phyloP scores from a whole-genome alignment of 2,888 invertebrate genomes.

The Bhutanitis thaidina region DNA sequence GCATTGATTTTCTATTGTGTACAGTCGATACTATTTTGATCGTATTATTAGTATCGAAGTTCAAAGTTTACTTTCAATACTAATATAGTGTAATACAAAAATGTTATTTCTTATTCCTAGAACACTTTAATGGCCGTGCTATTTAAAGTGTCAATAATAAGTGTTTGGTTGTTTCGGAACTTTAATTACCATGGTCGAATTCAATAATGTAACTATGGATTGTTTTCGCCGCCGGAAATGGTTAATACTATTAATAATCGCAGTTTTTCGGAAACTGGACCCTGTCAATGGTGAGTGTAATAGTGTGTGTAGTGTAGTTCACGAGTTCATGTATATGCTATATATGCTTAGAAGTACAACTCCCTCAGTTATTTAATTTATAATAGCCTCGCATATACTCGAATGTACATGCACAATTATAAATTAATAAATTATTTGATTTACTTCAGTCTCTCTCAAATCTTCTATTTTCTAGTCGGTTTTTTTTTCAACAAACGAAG shows the following conservation, averaged over 20 bases:
- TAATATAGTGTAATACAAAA: constrained; percentile 32
- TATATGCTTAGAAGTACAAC: neutral
- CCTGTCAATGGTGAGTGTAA: constrained; percentile 53
- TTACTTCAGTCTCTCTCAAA: too few species aligned
- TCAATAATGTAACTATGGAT: constrained; percentile 56
- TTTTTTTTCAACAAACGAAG: too few species aligned
- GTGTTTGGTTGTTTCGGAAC: constrained; percentile 49
- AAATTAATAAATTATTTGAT: too few species aligned
- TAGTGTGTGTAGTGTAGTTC: constrained; percentile 3
- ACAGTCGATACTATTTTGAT: constrained; percentile 16
- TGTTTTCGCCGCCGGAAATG: constrained; percentile 52
- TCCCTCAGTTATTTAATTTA: neutral
- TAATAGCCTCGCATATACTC: neutral
- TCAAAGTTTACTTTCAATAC: neutral
- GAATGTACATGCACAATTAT: too few species aligned
- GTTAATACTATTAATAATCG: constrained; percentile 52
- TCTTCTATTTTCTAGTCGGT: too few species aligned
- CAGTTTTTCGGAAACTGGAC: constrained; percentile 46
- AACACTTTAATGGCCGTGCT: constrained; percentile 60
- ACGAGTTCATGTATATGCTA: neutral
- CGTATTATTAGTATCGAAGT: constrained; percentile 7
- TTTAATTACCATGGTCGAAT: constrained; percentile 52
- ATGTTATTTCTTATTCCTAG: constrained; percentile 49
- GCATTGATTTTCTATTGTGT: constrained; percentile 26
- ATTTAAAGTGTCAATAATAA: constrained; percentile 52